phyloP scores from a whole-genome alignment of 2,888 invertebrate genomes.

The Nineta flava region DNA sequence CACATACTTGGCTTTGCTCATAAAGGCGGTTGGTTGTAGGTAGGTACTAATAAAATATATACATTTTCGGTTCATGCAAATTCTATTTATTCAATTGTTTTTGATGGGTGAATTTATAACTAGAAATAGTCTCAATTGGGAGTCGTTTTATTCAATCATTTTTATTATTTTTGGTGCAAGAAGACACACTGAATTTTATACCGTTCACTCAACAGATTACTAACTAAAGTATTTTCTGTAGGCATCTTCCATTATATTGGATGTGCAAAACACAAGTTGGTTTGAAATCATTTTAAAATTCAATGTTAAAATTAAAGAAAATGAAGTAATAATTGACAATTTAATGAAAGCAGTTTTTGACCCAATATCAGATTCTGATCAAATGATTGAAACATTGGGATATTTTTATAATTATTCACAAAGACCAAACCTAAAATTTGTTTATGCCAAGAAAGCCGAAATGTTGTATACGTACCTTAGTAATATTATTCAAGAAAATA shows the following conservation, averaged over 20 bases:
- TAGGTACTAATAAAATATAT: no score
- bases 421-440: conserved; percentile 49
- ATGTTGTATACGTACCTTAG: conserved; percentile 59
- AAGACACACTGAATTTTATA: no score
- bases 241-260: conserved; percentile 43
- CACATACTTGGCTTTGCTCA: no score
- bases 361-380: conserved; percentile 62
- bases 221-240: conserved; percentile 30
- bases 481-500: conserved; percentile 55
- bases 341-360: conserved; percentile 64
- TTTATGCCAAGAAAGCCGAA: conserved; percentile 52
- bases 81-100: no score
- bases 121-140: no score
- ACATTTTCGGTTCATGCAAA: no score
- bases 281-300: conserved; percentile 54
- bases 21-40: no score
- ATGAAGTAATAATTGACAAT: conserved; percentile 68
- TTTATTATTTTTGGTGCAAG: no score
- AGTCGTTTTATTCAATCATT: no score
- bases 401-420: conserved; percentile 63
- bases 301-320: conserved; percentile 40
- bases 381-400: conserved; percentile 61
- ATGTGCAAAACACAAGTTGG: conserved; percentile 71
- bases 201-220: no score
- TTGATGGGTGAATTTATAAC: no score